A percentile compares a stretch with the other conserved stretches of the same genome.
Conservation (phyloP, 2,797 vertebrate genomes). For the Hybognathus amarus region DNA sequence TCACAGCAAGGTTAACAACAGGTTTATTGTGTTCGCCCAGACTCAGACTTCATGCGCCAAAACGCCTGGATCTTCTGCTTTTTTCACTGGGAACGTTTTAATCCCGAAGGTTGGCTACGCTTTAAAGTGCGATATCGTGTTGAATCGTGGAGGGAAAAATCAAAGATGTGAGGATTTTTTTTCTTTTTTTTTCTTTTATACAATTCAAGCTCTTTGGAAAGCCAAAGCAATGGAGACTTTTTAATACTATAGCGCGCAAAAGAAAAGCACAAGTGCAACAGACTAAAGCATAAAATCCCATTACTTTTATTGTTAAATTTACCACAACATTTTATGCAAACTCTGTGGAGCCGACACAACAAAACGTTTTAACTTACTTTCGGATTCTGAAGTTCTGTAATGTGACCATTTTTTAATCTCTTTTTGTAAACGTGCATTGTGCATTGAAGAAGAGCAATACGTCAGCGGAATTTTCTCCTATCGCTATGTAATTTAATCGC, state of each 20-base stretch:
- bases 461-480: conserved; percentile 37
- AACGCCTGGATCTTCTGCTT: conserved; percentile 71
- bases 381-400: conserved; percentile 60
- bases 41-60: conserved; percentile 81
- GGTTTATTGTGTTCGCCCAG: conserved; percentile 86
- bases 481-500: conserved; percentile 6
- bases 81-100: conserved; percentile 75
- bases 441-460: conserved; percentile 29
- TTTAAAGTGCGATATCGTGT: conserved; percentile 78
- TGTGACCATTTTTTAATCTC: conserved; percentile 64
- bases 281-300: conserved; percentile 81
- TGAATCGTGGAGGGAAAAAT: conserved; percentile 69
- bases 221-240: conserved; percentile 51
- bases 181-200: conserved; percentile 56
- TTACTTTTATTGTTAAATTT: conserved; percentile 76
- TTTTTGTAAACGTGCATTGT: conserved; percentile 51
- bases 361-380: conserved; percentile 56
- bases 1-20: conserved; percentile 95
- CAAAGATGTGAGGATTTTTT: conserved; percentile 66
- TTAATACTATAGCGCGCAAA: conserved; percentile 54
- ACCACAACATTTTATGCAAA: conserved; percentile 72
- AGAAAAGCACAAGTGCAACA: conserved; percentile 75
- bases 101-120: conserved; percentile 76
- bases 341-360: conserved; percentile 68
- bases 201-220: conserved; percentile 57